Base-by-base conservation (phyloP, 1,140 invertebrate genomes). In the Drosophila carrolli region DNA sequence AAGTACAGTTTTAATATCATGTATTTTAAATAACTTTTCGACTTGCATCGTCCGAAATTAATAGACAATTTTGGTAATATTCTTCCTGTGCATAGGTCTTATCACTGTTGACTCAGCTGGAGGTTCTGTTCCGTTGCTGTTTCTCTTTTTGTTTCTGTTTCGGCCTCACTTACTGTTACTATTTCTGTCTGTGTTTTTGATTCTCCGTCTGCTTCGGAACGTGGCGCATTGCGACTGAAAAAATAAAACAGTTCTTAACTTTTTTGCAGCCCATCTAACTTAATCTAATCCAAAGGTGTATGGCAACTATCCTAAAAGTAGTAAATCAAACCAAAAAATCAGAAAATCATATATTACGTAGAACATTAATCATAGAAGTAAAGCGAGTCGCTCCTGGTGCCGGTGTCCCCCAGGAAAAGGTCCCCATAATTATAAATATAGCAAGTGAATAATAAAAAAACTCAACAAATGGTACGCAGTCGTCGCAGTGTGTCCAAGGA, bases 401-500 rank as follows among this genome's bases (percentile, higher is more conserved):
- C 53, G 85, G 84, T 73, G 83, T 82, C 38, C 59, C 62, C 59
- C 54, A 62, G 51, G n/a, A 54, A 66, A 37, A 66, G 47, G 40
- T 70, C 32, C 32, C 46, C 14, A 47, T 59, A 35, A 40, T 46
- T 37, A 58, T 41, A 81, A 47, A 54, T 41, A 59, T 46, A 67
- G 19, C 13, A 51, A 14, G 23, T 48, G 47, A 55, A 13, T 50
- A 70, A 76, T 38, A 51, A 65, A 14, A 51, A 51, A 72, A 77
- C 27, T 35, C 19, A 51, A 68, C 63, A 50, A 68, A 91, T 91
- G 90, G 90, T 90, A 73, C 90, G 86, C 50, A 90, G 90, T 48
- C 86, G 90, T 47, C 90, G 90, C 46, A 91, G 81, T 54, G 48
- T 91, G 38, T 92, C 91, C 47, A 91, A 92, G 55, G 91, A 92